These are phyloP conservation scores for Montipora foliosa DNA, from an alignment of 64 coral and sea anemone species.

Conservation along the genomic window DNA sequence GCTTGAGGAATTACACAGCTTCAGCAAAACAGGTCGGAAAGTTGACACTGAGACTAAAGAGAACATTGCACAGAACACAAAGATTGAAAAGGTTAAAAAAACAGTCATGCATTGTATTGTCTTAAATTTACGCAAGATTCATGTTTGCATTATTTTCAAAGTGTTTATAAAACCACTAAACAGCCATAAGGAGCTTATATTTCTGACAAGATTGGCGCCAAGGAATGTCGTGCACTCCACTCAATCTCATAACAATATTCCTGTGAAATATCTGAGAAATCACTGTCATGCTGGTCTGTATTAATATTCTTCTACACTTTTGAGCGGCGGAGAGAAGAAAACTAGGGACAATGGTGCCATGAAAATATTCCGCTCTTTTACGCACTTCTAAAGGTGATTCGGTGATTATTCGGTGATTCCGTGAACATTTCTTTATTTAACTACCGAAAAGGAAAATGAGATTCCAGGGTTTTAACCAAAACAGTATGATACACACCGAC, in stretches of 20 bases:
- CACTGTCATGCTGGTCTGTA: neutral
- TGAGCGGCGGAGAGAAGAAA: neutral
- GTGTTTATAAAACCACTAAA: neutral
- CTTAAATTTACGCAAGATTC: too few species aligned
- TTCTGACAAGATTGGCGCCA: neutral
- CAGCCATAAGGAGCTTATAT: neutral
- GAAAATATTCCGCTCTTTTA: too few species aligned
- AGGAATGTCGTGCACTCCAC: neutral
- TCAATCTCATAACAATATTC: neutral
- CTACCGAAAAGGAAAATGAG: too few species aligned
- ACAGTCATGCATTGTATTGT: too few species aligned
- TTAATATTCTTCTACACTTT: neutral
- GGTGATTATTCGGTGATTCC: too few species aligned
- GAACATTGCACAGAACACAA: too few species aligned
- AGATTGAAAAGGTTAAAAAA: too few species aligned
- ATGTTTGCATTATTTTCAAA: neutral
- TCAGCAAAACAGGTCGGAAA: neutral
- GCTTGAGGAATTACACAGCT: too few species aligned
- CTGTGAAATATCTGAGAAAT: neutral
- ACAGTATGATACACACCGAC: too few species aligned
- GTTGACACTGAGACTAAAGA: neutral
- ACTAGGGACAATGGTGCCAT: neutral
- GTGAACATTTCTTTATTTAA: too few species aligned
- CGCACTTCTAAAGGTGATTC: too few species aligned
- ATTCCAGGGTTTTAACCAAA: too few species aligned